These are phyloP conservation scores for Conus betulinus DNA, from an alignment of 1,140 invertebrate genomes.

Conservation along the genomic window DNA sequence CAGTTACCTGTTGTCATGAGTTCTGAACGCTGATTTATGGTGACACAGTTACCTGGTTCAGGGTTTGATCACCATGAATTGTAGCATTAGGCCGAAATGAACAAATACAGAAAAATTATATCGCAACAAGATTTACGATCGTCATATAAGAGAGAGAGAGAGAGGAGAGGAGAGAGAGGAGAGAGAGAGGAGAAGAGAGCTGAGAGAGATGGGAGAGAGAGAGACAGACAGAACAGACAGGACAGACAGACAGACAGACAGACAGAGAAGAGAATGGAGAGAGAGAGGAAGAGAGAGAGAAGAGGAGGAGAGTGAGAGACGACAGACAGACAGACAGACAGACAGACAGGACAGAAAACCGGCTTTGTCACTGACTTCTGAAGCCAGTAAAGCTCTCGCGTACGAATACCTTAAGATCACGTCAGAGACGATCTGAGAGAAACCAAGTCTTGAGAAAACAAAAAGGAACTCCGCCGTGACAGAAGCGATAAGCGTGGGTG, in stretches of 20 bases:
- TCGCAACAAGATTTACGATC: too few relatives aligned
- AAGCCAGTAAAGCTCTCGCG: too few relatives aligned
- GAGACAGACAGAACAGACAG: neutral
- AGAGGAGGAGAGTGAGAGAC: neutral
- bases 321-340: neutral
- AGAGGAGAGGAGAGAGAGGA: neutral
- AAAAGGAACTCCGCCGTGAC: neutral
- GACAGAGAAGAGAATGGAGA: neutral
- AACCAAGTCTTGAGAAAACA: neutral
- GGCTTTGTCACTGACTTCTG: too few relatives aligned
- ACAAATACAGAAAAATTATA: too few relatives aligned
- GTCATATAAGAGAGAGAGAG: neutral
- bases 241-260: neutral
- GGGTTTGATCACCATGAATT: too few relatives aligned
- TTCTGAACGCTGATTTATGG: too few relatives aligned
- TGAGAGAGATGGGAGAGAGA: neutral
- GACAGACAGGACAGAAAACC: neutral
- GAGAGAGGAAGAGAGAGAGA: neutral
- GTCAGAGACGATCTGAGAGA: neutral
- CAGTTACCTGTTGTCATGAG: too few relatives aligned
- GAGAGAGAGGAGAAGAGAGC: neutral
- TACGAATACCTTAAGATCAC: too few relatives aligned
- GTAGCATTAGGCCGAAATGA: too few relatives aligned
- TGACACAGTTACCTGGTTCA: too few relatives aligned
- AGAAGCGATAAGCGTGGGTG: too few relatives aligned